phyloP scores from a whole-genome alignment of 2,888 invertebrate species.

The Sericinus montela region DNA sequence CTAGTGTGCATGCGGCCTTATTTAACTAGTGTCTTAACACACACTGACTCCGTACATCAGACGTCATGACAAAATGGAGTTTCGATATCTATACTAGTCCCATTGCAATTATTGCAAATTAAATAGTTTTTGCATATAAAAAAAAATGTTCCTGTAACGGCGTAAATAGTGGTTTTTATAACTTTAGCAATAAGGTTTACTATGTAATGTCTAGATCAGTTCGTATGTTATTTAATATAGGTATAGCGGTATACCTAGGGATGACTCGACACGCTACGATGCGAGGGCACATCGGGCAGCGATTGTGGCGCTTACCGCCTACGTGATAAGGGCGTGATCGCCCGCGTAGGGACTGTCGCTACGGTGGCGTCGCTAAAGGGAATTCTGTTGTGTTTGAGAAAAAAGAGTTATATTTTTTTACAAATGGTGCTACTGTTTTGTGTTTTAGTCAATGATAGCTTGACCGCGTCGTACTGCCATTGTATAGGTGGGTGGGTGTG shows the following conservation, averaged over 20 bases:
- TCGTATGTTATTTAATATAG: constrained; percentile 23
- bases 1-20: constrained; percentile 72
- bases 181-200: constrained; percentile 59
- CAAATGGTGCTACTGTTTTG: constrained; percentile 76
- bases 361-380: constrained; percentile 19
- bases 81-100: constrained; percentile 69
- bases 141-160: constrained; percentile 74
- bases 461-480: constrained; percentile 60
- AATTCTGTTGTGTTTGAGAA: constrained; percentile 47
- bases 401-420: constrained; percentile 70
- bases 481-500: constrained; percentile 30
- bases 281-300: constrained; percentile 33
- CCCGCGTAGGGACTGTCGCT: constrained; percentile 23
- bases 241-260: constrained; percentile 32
- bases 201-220: constrained; percentile 50
- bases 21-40: constrained; percentile 43
- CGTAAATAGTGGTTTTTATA: constrained; percentile 66
- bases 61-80: constrained; percentile 43
- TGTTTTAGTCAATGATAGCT: constrained; percentile 70
- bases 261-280: constrained; percentile 36
- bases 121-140: constrained; percentile 65
- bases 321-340: constrained; percentile 5
- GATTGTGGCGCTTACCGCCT: not conserved
- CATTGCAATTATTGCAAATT: constrained; percentile 59
- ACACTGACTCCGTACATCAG: constrained; percentile 40